Conservation (phyloP, 2,888 invertebrate species). For the Synanthedon formicaeformis region DNA sequence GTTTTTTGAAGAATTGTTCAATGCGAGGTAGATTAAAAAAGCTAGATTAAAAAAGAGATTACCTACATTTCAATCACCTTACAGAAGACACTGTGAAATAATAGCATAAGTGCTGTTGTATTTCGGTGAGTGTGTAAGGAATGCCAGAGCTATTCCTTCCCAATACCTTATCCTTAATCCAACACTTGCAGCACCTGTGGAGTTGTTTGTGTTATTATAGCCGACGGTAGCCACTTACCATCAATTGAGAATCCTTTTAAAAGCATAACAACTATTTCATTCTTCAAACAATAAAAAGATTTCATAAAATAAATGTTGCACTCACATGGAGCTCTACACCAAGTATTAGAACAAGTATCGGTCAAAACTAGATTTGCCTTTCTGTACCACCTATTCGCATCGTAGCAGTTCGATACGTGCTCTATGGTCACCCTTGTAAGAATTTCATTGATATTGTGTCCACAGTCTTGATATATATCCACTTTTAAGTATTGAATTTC, state of each 20-base stretch:
- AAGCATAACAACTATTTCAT: too few relatives aligned
- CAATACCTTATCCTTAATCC: too few relatives aligned
- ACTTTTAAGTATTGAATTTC: slow-evolving; percentile 74
- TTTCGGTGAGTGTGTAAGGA: too few relatives aligned
- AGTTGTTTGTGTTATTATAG: too few relatives aligned
- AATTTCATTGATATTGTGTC: slow-evolving; percentile 60
- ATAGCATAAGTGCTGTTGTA: too few relatives aligned
- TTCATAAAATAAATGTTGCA: background rate
- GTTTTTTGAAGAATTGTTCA: background rate
- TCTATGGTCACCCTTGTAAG: slow-evolving; percentile 32
- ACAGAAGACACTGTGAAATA: background rate
- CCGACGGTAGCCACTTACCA: too few relatives aligned
- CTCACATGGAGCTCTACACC: slow-evolving; percentile 77
- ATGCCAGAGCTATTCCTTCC: too few relatives aligned
- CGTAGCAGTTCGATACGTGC: slow-evolving; percentile 68
- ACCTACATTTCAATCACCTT: too few relatives aligned
- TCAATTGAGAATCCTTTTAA: background rate
- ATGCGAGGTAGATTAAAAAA: too few relatives aligned
- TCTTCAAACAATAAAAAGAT: background rate
- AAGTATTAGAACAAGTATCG: slow-evolving; percentile 77
- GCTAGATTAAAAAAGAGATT: too few relatives aligned
- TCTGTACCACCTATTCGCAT: slow-evolving; percentile 69
- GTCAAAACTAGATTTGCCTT: slow-evolving; percentile 65
- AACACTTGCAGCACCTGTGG: too few relatives aligned
- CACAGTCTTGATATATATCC: slow-evolving; percentile 64